Evolutionary conservation across 35 echinoderm and acorn worm genomes (phyloP).

Genomic region (Apostichopus japonicus): DNA sequence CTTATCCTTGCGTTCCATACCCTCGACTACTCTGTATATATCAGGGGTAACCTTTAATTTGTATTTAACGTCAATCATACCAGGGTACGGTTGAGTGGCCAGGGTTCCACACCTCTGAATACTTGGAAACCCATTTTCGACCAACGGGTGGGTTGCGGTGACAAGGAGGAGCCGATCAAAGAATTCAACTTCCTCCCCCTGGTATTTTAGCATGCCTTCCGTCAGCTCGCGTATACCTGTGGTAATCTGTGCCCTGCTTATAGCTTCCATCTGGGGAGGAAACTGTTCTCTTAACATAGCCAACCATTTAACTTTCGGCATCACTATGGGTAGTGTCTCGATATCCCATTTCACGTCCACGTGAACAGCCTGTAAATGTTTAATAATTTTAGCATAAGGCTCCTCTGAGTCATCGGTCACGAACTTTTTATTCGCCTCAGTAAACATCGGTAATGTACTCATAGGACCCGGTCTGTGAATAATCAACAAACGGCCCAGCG

Average conservation of each 20-base stretch:
- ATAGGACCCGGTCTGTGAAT: slow-evolving; percentile 93
- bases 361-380: slow-evolving; percentile 70
- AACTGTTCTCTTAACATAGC: slow-evolving; percentile 91
- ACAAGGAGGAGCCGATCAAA: slow-evolving; percentile 92
- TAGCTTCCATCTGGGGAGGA: slow-evolving; percentile 92
- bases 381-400: slow-evolving; percentile 87
- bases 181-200: slow-evolving; percentile 95
- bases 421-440: slow-evolving; percentile 74
- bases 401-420: slow-evolving; percentile 81
- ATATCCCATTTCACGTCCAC: slow-evolving; percentile 97
- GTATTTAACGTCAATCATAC: slow-evolving; percentile 81
- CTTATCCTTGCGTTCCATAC: slow-evolving; percentile 55
- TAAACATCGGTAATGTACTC: slow-evolving; percentile 89
- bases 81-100: slow-evolving; percentile 80
- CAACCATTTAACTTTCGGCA: slow-evolving; percentile 97
- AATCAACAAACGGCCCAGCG: slow-evolving; percentile 75
- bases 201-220: slow-evolving; percentile 98
- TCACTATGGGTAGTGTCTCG: slow-evolving; percentile 86
- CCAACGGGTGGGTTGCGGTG: slow-evolving; percentile 80
- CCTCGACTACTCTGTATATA: slow-evolving; percentile 74
- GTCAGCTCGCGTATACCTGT: slow-evolving; percentile 89
- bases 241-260: slow-evolving; percentile 73
- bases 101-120: slow-evolving; percentile 83
- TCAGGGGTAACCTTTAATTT: slow-evolving; percentile 85
- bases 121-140: slow-evolving; percentile 86